Evolutionary conservation across 1,140 invertebrate genomes (phyloP).

Genomic region (Caenorhabditis remanei): DNA sequence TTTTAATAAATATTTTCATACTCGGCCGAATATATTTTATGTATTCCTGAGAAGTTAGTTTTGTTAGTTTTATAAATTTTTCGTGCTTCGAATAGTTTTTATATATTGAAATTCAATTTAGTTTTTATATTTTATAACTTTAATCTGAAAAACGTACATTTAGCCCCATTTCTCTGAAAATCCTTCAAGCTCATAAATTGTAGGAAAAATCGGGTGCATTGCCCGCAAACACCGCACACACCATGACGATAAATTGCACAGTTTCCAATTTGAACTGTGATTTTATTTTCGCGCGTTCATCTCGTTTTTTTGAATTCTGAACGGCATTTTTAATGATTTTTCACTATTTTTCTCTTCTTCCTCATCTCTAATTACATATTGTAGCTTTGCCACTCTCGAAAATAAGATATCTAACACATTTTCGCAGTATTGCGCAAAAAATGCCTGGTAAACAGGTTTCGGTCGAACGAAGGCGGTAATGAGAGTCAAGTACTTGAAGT

Average conservation of each 20-base stretch:
- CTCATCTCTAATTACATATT: neutral
- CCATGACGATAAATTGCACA: slow-evolving; percentile 1
- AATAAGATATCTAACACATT: neutral
- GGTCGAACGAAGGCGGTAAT: slow-evolving; percentile 33
- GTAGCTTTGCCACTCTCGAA: too few relatives aligned
- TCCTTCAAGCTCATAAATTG: neutral
- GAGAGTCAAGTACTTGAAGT: slow-evolving; percentile 52
- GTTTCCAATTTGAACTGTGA: neutral
- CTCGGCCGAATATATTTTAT: too few relatives aligned
- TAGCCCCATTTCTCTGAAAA: too few relatives aligned
- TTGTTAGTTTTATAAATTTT: too few relatives aligned
- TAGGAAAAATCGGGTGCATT: neutral
- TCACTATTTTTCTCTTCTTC: neutral
- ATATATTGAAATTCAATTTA: too few relatives aligned
- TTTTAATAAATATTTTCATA: too few relatives aligned
- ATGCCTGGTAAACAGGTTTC: slow-evolving; percentile 40
- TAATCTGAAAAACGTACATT: too few relatives aligned
- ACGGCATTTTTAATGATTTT: neutral
- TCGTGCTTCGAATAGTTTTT: too few relatives aligned
- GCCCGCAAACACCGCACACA: neutral
- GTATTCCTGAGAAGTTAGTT: too few relatives aligned
- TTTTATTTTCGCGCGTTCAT: slow-evolving; percentile 17
- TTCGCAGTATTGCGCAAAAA: neutral
- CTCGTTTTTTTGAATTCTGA: neutral
- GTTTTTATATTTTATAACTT: too few relatives aligned